Base-by-base conservation (phyloP, 2,888 invertebrate species). In the Desoria tigrina region DNA sequence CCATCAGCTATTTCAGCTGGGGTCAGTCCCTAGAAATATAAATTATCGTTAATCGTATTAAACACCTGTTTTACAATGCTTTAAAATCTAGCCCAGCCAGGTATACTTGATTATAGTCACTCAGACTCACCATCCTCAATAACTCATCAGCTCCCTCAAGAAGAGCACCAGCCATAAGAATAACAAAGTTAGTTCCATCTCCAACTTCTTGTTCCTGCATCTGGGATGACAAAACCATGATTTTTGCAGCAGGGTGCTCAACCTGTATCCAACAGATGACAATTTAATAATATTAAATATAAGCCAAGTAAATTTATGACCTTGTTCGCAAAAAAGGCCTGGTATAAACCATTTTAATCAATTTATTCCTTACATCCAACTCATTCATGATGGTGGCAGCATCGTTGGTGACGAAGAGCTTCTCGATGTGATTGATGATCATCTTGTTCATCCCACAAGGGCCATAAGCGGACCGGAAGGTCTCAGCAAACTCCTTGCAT, bases 391-490 rank as follows among this genome's bases (percentile, higher is more conserved):
- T 98, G 0, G 99, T 99, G 0, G 95, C 98, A 24, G 98, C 99
- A 84, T 99, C 99, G 80, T 94, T 98, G 1, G 99, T 99, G 2
- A 99, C 93, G 83, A 98, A 99, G 77, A 98, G 88, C 79, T 99
- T 99, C 79, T 97, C 97, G 75, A 99, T 86, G 80, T 99, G 97
- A 82, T 99, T 99, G 66, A 99, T 98, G 24, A 99, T 90, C 92
- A 99, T 97, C 84, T 99, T 99, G 82, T 99, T 99, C 92, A 91
- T 91, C 76, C 98, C 99, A 83, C 95, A 95, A 9, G 99, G 99
- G 0, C 99, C 99, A 81, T 94, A 99, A 1, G 97, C 93, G 24
- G 97, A 92, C 72, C 91, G 87, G 26, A 98, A 89, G 70, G 94
- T 94, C 77, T 91, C 89, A 1, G 96, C 88, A 78, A 99, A 92